Percentiles rank a stretch among this genome's conserved stretches.
Evolutionary conservation across 1,140 invertebrate species (phyloP).

Genomic region (Trachymyrmex septentrionalis): DNA sequence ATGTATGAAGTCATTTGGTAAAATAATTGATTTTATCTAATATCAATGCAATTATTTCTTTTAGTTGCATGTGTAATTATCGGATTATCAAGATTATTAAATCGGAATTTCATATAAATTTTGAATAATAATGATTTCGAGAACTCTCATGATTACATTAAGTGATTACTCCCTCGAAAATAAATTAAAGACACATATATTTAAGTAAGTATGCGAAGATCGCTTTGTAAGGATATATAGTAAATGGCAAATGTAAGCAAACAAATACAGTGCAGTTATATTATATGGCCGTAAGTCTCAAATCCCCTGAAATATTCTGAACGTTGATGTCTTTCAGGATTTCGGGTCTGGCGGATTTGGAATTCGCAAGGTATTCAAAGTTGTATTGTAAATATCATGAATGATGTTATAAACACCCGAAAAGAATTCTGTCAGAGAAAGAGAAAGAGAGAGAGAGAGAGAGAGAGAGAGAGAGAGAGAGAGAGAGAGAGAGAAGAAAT

Average conservation of each 20-base stretch:
- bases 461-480: background rate
- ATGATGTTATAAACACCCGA: background rate
- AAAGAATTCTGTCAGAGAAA: background rate
- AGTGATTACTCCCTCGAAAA: no score
- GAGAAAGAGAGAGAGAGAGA: no score
- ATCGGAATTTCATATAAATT: no score
- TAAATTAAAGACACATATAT: conserved; percentile 2
- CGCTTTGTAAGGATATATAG: background rate
- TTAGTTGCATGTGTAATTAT: no score
- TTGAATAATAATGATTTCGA: no score
- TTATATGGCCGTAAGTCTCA: conserved; percentile 23
- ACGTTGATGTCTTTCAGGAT: conserved; percentile 33
- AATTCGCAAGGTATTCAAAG: background rate
- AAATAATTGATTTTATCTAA: no score
- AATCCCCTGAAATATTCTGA: conserved; percentile 33
- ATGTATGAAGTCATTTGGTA: no score
- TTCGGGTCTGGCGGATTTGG: background rate
- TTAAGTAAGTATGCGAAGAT: background rate
- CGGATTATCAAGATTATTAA: no score
- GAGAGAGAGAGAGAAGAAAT: background rate
- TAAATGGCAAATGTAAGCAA: conserved; percentile 25
- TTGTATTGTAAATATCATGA: conserved; percentile 31
- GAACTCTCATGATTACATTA: no score
- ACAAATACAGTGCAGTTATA: conserved; percentile 15
- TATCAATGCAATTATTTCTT: no score